Conservation (phyloP, 2,113 vertebrate genomes). For the Eolophus roseicapilla region DNA sequence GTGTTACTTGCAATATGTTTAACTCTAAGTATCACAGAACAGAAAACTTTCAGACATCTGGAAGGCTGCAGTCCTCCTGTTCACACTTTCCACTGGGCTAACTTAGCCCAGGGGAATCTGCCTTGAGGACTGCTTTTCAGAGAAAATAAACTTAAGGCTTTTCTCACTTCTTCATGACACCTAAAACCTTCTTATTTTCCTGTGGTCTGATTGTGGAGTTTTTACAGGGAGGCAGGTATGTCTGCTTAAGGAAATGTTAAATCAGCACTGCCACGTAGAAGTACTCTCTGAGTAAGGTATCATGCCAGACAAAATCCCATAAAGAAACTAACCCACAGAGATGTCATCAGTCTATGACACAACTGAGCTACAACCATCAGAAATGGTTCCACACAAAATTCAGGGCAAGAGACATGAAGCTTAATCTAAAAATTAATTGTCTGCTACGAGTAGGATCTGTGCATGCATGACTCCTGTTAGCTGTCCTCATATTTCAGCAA, state of each 20-base stretch:
- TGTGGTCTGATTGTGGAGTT: background rate
- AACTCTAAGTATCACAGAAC: background rate
- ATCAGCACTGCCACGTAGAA: background rate
- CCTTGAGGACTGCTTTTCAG: background rate
- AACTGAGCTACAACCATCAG: background rate
- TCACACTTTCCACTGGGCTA: slow-evolving; percentile 23
- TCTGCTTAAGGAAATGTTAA: background rate
- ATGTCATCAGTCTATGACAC: background rate
- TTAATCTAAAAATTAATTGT: background rate
- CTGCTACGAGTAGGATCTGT: background rate
- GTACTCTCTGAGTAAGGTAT: background rate
- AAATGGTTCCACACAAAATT: background rate
- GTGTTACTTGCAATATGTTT: background rate
- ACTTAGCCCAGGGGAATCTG: background rate
- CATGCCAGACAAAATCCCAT: background rate
- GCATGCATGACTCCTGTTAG: background rate
- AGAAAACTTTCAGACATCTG: slow-evolving; percentile 12
- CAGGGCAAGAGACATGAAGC: background rate
- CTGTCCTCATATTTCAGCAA: background rate
- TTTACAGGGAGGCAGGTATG: background rate
- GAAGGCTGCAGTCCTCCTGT: background rate
- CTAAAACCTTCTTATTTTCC: background rate
- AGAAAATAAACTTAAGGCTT: background rate
- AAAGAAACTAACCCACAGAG: background rate
- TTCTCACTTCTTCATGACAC: background rate